Evolutionary conservation across 2,888 invertebrate species (phyloP).

Genomic region (Anthophora plumipes): DNA sequence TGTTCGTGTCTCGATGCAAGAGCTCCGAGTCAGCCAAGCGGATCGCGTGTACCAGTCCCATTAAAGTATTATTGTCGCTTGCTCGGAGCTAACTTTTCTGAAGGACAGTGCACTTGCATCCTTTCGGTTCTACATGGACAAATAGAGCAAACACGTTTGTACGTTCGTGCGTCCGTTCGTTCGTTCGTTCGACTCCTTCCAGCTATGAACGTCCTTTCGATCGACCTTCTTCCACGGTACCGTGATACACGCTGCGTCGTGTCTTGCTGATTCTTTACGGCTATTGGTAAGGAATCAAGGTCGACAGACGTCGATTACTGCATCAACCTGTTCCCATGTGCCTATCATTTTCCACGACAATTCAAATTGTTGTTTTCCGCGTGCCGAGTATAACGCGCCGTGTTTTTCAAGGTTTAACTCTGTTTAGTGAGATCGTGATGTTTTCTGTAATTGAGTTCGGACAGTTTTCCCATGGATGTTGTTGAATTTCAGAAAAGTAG

Average conservation of each 20-base stretch:
- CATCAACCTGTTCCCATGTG: neutral
- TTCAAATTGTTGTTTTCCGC: neutral
- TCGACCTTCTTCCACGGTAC: constrained; percentile 24
- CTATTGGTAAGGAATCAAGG: constrained; percentile 19
- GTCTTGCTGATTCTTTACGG: constrained; percentile 1
- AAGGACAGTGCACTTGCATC: constrained; percentile 53
- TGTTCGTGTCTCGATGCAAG: constrained; percentile 25
- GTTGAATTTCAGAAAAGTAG: too few relatives aligned
- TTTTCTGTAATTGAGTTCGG: constrained; percentile 17
- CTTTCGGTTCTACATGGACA: constrained; percentile 40
- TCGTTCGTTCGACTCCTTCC: constrained; percentile 7
- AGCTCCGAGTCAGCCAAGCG: constrained; percentile 6
- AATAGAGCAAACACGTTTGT: constrained; percentile 39
- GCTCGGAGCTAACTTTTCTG: constrained; percentile 60
- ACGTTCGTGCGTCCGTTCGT: neutral
- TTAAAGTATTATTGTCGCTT: constrained; percentile 70
- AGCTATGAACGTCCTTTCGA: constrained; percentile 53
- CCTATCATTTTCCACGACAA: neutral
- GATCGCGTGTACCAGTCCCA: constrained; percentile 64
- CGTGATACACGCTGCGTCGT: constrained; percentile 5
- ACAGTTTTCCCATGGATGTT: constrained; percentile 2
- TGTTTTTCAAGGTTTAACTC: constrained; percentile 1
- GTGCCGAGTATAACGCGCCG: neutral
- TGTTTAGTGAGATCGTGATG: neutral
- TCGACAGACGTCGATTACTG: constrained; percentile 3